Evolutionary conservation across 2,888 invertebrate genomes (phyloP), one percentile per base, ranked within the genome.

Genomic region (Tiphia femorata): DNA sequence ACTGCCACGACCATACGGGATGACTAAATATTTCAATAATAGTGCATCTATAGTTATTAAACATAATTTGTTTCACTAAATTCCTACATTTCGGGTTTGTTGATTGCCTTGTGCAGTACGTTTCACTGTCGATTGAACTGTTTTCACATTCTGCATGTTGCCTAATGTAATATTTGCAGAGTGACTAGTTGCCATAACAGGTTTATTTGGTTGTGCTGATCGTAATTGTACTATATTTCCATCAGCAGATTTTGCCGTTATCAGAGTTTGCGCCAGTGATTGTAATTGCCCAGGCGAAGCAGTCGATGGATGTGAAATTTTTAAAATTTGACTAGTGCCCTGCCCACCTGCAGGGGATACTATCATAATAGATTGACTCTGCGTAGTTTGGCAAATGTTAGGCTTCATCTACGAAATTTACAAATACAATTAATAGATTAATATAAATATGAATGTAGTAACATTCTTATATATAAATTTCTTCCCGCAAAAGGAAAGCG

Each of bases 21-120:
- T n/a, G n/a, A n/a, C n/a, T n/a, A n/a, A n/a, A n/a, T n/a, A n/a
- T n/a, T n/a, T n/a, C n/a, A n/a, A n/a, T n/a, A n/a, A 35, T 19
- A 20, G 5, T 14, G 35, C 43, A 12, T 37, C n/a, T 12, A 12
- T 4, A 16, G 33, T 7, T 20, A 8, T 8, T 37, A 14, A 3
- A 48, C 2, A 33, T 10, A 21, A 52, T 19, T 37, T 7, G 1
- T 16, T 10, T 4, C n/a, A 33, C 3, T 44, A 4, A n/a, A 33
- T 25, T 61, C 70, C 70, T 71, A 82, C 81, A 67, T 83, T 84
- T 67, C 80, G 75, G 54, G 73, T 77, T 53, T 78, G 78, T 80
- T 33, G 85, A 82, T 78, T 43, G 84, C 65, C 70, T 84, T 88
- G 65, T 82, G 80, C 81, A 82, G 87, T 35, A 78, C 83, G 62